Conservation (phyloP, 2,113 vertebrate genomes). For the Cnemophilus loriae region DNA sequence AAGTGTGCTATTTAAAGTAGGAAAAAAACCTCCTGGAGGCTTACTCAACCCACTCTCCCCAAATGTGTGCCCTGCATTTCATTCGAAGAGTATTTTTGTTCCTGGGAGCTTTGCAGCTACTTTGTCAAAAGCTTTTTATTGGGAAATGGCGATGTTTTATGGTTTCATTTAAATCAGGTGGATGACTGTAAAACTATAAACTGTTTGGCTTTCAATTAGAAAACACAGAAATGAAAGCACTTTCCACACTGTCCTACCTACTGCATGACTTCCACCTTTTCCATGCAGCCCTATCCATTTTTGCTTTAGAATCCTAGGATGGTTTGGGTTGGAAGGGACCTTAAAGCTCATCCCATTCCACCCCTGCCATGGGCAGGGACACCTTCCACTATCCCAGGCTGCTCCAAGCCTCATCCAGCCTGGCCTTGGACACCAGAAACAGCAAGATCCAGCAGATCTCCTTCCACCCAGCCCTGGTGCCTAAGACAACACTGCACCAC, state of each 20-base stretch:
- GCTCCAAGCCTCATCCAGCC: fast-evolving
- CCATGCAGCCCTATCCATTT: neutral
- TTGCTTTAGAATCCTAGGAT: neutral
- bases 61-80: neutral
- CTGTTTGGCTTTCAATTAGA: neutral
- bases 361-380: neutral
- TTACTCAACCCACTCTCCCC: neutral
- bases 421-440: neutral
- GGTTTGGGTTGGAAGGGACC: neutral
- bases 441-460: neutral
- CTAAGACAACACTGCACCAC: neutral
- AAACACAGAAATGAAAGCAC: neutral
- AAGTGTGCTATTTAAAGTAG: neutral
- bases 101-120: neutral
- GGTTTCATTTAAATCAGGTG: neutral
- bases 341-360: neutral
- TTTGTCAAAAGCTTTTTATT: neutral
- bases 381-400: neutral
- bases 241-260: neutral
- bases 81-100: neutral
- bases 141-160: neutral
- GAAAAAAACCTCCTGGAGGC: neutral
- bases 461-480: neutral
- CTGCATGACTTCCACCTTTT: neutral
- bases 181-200: neutral